Evolutionary conservation across 1,140 invertebrate species (phyloP).

Genomic region (Musca domestica): DNA sequence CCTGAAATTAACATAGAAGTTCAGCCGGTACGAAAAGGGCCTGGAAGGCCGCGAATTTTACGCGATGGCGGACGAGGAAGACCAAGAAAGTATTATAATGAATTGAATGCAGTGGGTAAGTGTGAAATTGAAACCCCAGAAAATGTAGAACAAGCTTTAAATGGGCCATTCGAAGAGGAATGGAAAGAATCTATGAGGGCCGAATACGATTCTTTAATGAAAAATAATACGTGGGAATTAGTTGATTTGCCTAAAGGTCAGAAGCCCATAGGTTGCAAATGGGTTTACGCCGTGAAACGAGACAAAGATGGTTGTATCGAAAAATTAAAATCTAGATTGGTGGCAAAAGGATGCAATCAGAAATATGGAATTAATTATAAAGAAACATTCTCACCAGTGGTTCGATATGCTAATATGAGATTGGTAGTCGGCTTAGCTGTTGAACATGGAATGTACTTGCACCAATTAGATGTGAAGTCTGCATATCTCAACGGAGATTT

Average conservation of each 20-base stretch:
- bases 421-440: background rate
- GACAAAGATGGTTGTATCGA: slow-evolving; percentile 19
- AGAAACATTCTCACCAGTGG: background rate
- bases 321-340: slow-evolving; percentile 50
- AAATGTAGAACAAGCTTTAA: slow-evolving; percentile 21
- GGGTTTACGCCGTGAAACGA: slow-evolving; percentile 15
- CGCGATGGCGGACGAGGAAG: slow-evolving; percentile 11
- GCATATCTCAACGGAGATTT: slow-evolving; percentile 28
- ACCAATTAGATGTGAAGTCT: slow-evolving; percentile 25
- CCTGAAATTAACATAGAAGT: background rate
- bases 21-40: background rate
- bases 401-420: background rate
- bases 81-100: slow-evolving; percentile 19
- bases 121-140: slow-evolving; percentile 16
- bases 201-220: slow-evolving; percentile 37
- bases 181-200: slow-evolving; percentile 40
- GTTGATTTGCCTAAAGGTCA: slow-evolving; percentile 30
- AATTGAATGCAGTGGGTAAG: slow-evolving; percentile 6
- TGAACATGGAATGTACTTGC: slow-evolving; percentile 16
- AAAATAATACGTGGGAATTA: slow-evolving; percentile 40
- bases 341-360: slow-evolving; percentile 53
- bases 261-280: slow-evolving; percentile 20
- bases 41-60: slow-evolving; percentile 11
- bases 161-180: slow-evolving; percentile 16
- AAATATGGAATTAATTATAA: no score